These are phyloP conservation scores for Malacoctenus gilli DNA, from an alignment of 2,797 vertebrate species.

Conservation along the genomic window DNA sequence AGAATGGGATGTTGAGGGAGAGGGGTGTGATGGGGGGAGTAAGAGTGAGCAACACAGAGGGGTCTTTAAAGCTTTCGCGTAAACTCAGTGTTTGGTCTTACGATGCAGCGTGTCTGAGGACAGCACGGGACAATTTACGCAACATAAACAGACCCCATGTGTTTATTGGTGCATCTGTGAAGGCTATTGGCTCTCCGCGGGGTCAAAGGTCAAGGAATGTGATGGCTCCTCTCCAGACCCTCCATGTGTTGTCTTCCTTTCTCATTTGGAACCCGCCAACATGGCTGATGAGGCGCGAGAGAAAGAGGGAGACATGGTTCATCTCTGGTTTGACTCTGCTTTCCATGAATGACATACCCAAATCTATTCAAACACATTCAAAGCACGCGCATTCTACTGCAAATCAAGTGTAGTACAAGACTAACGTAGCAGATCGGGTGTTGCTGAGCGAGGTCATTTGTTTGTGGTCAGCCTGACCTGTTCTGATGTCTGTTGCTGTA, in stretches of 20 bases:
- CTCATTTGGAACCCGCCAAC: constrained; percentile 13
- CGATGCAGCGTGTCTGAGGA: constrained; percentile 27
- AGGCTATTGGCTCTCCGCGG: constrained; percentile 33
- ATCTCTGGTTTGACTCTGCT: constrained; percentile 64
- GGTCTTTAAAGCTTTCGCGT: constrained; percentile 25
- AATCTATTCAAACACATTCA: constrained; percentile 72
- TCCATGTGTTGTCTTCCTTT: constrained; percentile 2
- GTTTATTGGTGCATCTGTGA: constrained; percentile 44
- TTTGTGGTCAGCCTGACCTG: constrained; percentile 55
- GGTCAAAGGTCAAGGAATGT: constrained; percentile 59
- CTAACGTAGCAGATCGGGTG: constrained; percentile 50
- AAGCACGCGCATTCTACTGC: constrained; percentile 53
- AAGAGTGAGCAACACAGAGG: constrained; percentile 17
- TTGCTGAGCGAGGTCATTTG: constrained; percentile 56
- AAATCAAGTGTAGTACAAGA: constrained; percentile 35
- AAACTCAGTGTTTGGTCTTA: constrained; percentile 42
- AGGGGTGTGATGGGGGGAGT: too few relatives aligned
- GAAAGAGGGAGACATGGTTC: constrained; percentile 5
- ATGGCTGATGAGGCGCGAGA: constrained; percentile 10
- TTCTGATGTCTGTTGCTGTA: constrained; percentile 43
- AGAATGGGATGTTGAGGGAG: constrained; percentile 15
- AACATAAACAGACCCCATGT: constrained; percentile 21
- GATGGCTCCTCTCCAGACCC: constrained; percentile 48
- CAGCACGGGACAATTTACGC: constrained; percentile 21
- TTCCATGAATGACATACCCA: constrained; percentile 67